Base-by-base conservation (phyloP, 2,888 invertebrate genomes). In the Cryptocheilus praepositus region DNA sequence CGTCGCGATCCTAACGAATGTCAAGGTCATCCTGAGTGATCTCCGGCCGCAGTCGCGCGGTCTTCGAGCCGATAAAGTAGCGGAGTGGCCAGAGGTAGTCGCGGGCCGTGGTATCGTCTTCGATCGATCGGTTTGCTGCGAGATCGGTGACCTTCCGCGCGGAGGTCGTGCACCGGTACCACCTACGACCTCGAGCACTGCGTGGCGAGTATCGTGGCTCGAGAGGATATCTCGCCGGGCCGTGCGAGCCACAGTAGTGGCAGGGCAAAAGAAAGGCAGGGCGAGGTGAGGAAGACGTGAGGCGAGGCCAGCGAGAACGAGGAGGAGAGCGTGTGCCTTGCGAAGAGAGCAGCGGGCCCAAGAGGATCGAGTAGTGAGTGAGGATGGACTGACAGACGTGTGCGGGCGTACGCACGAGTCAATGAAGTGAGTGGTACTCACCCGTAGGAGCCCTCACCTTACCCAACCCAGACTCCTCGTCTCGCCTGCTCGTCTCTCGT, bases 341-440 rank as follows among this genome's bases (percentile, higher is more conserved):
- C 36, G 58, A 16, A 45, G 19, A 18, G 58, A 15, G 28, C 8
- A 51, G 54, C 55, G 62, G 51, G 66, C 61, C 67, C 18, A 62
- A 61, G 59, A 57, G 46, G 67, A 71, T 58, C 66, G 78, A 78
- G 68, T 36, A 36, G 36, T 76, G 77, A 78, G 76, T 73, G 71
- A 78, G 69, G 76, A 80, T 79, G 70, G 73, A 79, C 80, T 75
- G 79, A 79, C 80, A 77, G 79, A 79, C 79, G 79, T 81, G 36
- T 36, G 81, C 84, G 80, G 79, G 79, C 83, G 84, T 83, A 80
- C 83, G 79, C 80, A 79, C 79, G 78, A 83, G 83, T 84, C 83
- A 84, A 83, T 84, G 82, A 77, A 84, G 80, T 81, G 81, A 83
- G 79, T 84, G 83, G 76, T 84, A 80, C 83, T 82, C 81, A 77